Percentiles rank a stretch among this genome's conserved stretches.
Evolutionary conservation across 2,797 vertebrate genomes (phyloP).

Genomic region (Bradypodion pumilum): DNA sequence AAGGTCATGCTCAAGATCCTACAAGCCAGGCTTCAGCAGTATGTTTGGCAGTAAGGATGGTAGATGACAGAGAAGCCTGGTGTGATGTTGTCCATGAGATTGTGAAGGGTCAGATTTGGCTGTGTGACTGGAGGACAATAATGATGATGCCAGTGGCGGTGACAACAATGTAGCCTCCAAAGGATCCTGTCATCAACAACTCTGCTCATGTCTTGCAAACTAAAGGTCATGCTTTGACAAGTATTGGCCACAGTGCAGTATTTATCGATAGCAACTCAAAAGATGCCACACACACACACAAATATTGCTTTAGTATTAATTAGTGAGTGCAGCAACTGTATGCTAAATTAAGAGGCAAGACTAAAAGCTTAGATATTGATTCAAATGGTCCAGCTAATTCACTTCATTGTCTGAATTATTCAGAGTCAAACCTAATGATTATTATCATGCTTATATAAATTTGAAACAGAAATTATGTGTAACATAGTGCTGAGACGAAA

Average conservation of each 20-base stretch:
- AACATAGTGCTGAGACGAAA: conserved; percentile 22
- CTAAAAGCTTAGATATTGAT: conserved; percentile 63
- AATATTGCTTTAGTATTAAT: conserved; percentile 69
- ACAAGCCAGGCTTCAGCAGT: too few relatives aligned
- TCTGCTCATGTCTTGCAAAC: too few relatives aligned
- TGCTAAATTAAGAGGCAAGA: conserved; percentile 56
- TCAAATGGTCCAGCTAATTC: conserved; percentile 70
- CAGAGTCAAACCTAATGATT: conserved; percentile 70
- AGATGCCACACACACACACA: conserved; percentile 17
- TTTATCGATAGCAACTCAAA: conserved; percentile 47
- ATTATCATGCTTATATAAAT: conserved; percentile 64
- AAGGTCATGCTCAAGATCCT: too few relatives aligned
- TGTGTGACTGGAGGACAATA: too few relatives aligned
- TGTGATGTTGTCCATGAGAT: too few relatives aligned
- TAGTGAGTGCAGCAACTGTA: conserved; percentile 64
- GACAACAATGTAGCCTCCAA: too few relatives aligned
- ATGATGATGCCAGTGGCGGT: too few relatives aligned
- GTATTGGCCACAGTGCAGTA: conserved; percentile 31
- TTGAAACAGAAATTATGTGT: conserved; percentile 49
- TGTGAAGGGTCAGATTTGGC: too few relatives aligned
- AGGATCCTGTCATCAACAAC: too few relatives aligned
- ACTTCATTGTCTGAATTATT: conserved; percentile 70
- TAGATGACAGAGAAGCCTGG: too few relatives aligned
- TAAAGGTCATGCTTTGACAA: too few relatives aligned
- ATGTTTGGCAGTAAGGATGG: too few relatives aligned